Evolutionary conservation across 2,888 invertebrate species (phyloP).

Genomic region (Harpagoxenus sublaevis): DNA sequence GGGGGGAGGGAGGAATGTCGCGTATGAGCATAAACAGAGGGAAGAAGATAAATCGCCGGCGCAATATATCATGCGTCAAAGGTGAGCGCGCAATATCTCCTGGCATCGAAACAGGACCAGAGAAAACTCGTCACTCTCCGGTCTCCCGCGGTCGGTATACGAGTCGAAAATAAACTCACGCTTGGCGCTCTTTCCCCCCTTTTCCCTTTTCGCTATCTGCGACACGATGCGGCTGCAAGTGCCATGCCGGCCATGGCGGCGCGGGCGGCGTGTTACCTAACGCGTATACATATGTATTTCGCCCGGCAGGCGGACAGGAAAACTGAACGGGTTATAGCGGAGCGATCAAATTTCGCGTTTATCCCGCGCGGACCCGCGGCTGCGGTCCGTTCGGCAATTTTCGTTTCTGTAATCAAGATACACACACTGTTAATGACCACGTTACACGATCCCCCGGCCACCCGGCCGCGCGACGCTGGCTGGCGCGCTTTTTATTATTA

Average conservation of each 20-base stretch:
- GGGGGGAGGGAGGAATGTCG: not conserved
- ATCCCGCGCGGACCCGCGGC: not conserved
- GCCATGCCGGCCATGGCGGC: not conserved
- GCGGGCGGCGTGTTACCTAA: not conserved
- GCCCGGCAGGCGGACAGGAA: not conserved
- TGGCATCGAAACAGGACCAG: constrained; percentile 50
- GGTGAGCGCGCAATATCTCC: constrained; percentile 54
- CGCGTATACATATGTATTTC: not conserved
- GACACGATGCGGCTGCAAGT: constrained; percentile 18
- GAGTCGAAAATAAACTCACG: constrained; percentile 48
- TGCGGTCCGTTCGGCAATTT: constrained; percentile 17
- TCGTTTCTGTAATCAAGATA: constrained; percentile 46
- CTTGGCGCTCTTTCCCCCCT: constrained; percentile 5
- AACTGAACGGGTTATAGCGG: constrained; percentile 6
- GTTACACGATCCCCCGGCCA: constrained; percentile 15
- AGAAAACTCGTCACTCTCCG: constrained; percentile 59
- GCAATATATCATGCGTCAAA: constrained; percentile 59
- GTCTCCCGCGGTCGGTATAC: constrained; percentile 16
- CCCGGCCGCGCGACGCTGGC: not conserved
- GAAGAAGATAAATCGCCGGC: constrained; percentile 48
- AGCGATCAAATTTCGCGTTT: constrained; percentile 45
- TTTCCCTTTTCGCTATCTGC: constrained; percentile 12
- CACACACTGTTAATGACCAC: constrained; percentile 26
- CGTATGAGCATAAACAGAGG: constrained; percentile 40
- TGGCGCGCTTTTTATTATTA: constrained; percentile 22